Conservation (phyloP, 2,113 vertebrate species). For the Ia io region DNA sequence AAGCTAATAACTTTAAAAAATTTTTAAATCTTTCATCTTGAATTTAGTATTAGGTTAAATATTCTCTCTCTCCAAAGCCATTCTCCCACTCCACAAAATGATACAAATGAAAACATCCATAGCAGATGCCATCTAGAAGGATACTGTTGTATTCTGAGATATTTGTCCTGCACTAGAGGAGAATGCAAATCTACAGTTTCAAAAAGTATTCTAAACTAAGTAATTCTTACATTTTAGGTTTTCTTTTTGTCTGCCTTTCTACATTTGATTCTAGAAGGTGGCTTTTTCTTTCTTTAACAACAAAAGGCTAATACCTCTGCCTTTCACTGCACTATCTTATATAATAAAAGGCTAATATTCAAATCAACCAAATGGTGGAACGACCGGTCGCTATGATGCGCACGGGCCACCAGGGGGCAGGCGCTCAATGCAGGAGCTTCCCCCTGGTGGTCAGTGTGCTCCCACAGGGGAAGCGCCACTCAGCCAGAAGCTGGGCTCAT, state of each 20-base stretch:
- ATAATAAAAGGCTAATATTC: no score
- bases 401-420: no score
- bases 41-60: conserved; percentile 39
- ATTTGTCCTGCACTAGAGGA: background rate
- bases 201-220: conserved; percentile 25
- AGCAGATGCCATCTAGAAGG: background rate
- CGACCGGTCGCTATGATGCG: no score
- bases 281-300: background rate
- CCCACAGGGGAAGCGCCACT: no score
- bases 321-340: background rate
- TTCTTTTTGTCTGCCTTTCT: conserved; percentile 18
- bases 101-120: background rate
- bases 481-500: no score
- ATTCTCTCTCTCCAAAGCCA: background rate
- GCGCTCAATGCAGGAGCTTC: no score
- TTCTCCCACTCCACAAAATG: conserved; percentile 25
- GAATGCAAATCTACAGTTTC: background rate
- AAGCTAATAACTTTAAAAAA: background rate
- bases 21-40: conserved; percentile 5
- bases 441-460: no score
- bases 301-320: conserved; percentile 23
- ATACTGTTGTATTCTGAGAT: background rate
- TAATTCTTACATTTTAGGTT: conserved; percentile 42
- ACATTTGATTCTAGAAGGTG: background rate
- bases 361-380: no score